A percentile compares a stretch with the other conserved stretches of the same genome.
These are phyloP conservation scores for Tiliqua scincoides DNA, from an alignment of 2,113 vertebrate species.

Conservation along the genomic window DNA sequence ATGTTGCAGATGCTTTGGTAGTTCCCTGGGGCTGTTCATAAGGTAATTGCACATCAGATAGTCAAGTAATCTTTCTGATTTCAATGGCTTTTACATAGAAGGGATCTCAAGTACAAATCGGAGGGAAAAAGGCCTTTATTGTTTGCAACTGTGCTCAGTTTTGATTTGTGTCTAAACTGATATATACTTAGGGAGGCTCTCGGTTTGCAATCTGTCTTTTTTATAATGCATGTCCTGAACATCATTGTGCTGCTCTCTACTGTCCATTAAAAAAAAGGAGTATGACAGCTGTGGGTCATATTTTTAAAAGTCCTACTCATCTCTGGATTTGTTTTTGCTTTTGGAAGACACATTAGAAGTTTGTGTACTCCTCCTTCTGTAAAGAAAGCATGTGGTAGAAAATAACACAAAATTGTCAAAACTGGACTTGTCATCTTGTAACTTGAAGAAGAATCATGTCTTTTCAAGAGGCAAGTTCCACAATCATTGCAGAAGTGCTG, in stretches of 20 bases:
- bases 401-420: fast-evolving
- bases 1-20: not conserved
- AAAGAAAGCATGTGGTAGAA: fast-evolving
- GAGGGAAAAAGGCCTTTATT: not conserved
- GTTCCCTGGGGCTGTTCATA: slow-evolving; percentile 7
- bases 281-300: not conserved
- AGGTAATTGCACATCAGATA: slow-evolving; percentile 3
- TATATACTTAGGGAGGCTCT: not conserved
- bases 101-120: not conserved
- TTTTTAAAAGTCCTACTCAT: not conserved
- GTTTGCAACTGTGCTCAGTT: not conserved
- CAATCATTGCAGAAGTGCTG: not conserved
- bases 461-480: not conserved
- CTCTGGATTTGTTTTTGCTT: not conserved
- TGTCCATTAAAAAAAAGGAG: slow-evolving; percentile 18
- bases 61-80: not conserved
- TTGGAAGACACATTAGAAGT: not conserved
- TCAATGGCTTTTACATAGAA: not conserved
- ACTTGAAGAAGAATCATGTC: not conserved
- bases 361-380: not conserved
- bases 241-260: slow-evolving; percentile 21
- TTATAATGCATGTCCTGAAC: not conserved
- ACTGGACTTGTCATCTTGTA: not conserved
- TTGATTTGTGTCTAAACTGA: not conserved
- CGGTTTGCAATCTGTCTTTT: slow-evolving; percentile 14